Evolutionary conservation across 35 echinoderm and acorn worm genomes (phyloP).

Genomic region (Strongylocentrotus purpuratus): DNA sequence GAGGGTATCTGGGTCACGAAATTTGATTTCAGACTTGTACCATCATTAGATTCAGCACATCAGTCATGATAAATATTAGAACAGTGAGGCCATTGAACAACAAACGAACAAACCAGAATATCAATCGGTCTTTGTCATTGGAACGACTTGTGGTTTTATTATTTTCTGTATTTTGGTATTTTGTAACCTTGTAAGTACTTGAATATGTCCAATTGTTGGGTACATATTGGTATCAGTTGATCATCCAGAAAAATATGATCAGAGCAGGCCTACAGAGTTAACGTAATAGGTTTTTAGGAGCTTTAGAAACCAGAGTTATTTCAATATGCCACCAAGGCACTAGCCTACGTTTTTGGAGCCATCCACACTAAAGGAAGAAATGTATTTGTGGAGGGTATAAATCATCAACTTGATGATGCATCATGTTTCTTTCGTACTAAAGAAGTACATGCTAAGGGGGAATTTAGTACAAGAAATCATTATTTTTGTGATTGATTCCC

Average conservation of each 20-base stretch:
- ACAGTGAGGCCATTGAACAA: neutral
- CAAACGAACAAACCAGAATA: neutral
- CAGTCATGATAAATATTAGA: neutral
- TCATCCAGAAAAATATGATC: neutral
- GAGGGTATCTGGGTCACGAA: neutral
- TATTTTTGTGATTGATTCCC: too few species aligned
- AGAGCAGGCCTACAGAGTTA: neutral
- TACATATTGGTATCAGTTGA: neutral
- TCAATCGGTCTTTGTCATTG: neutral
- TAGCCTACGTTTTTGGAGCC: neutral
- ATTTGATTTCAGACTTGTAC: neutral
- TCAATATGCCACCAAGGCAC: neutral
- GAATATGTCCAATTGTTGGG: neutral
- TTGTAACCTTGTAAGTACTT: neutral
- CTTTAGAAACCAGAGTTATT: neutral
- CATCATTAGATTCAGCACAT: neutral
- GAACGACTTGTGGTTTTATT: neutral
- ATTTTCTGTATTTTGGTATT: neutral
- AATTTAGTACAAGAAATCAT: too few species aligned
- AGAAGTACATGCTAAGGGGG: too few species aligned
- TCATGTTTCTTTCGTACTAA: too few species aligned
- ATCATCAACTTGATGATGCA: too few species aligned
- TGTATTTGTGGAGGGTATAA: too few species aligned
- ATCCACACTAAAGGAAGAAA: too few species aligned
- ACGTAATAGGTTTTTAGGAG: neutral